phyloP scores from a whole-genome alignment of 2,888 invertebrate genomes.

The Lithophane leautieri region DNA sequence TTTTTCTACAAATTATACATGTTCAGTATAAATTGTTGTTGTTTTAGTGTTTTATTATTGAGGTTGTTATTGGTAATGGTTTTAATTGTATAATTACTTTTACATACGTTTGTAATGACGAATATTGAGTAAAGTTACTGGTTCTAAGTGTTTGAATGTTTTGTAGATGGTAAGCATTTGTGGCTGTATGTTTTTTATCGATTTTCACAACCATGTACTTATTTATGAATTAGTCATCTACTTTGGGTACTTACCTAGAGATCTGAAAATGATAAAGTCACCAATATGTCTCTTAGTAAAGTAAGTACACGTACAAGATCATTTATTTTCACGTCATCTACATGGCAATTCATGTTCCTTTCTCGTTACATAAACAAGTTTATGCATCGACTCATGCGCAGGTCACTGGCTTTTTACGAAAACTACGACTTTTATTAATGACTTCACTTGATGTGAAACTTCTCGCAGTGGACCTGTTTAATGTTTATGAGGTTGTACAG shows the following conservation, averaged over 20 bases:
- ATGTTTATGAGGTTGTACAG: slow-evolving; percentile 24
- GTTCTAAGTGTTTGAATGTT: slow-evolving; percentile 5
- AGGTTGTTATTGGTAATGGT: slow-evolving; percentile 23
- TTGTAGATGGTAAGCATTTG: background rate
- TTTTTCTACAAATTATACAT: slow-evolving; percentile 43
- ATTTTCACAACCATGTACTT: background rate
- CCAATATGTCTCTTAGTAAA: slow-evolving; percentile 11
- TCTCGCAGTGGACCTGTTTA: slow-evolving; percentile 23
- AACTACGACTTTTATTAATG: slow-evolving; percentile 51
- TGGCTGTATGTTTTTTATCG: background rate
- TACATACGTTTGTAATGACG: background rate
- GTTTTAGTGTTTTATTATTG: slow-evolving; percentile 44
- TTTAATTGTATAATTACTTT: slow-evolving; percentile 48
- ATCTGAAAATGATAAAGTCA: slow-evolving; percentile 15
- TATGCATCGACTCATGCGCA: slow-evolving; percentile 27
- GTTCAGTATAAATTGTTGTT: slow-evolving; percentile 34
- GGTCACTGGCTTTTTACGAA: slow-evolving; percentile 56
- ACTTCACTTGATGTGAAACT: slow-evolving; percentile 46
- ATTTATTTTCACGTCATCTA: slow-evolving; percentile 47
- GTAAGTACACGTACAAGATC: background rate
- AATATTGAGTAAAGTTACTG: background rate
- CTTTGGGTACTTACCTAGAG: background rate
- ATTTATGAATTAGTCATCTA: background rate
- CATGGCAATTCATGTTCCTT: slow-evolving; percentile 43
- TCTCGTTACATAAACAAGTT: slow-evolving; percentile 60